Conservation (phyloP, 2,888 invertebrate species). For the Netelia fuscicornis region DNA sequence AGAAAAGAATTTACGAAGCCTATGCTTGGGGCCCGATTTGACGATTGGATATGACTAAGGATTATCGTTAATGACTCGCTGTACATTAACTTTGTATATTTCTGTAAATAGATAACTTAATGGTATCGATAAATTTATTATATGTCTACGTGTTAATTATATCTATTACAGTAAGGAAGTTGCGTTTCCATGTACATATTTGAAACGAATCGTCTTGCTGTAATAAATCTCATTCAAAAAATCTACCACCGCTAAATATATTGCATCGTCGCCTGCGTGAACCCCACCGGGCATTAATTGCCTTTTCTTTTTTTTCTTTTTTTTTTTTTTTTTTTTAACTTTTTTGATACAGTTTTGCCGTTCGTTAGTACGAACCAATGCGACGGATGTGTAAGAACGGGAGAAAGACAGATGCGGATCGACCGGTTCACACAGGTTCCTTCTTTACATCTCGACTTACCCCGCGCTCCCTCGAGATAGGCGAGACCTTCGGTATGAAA, state of each 20-base stretch:
- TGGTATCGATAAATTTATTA: constrained; percentile 73
- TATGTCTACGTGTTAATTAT: constrained; percentile 74
- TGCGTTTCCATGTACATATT: constrained; percentile 74
- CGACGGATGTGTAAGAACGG: too few relatives aligned
- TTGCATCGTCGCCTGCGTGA: constrained; percentile 49
- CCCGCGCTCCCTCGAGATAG: background rate
- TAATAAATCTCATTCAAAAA: constrained; percentile 72
- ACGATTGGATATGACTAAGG: constrained; percentile 68
- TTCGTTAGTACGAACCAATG: too few relatives aligned
- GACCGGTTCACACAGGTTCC: too few relatives aligned
- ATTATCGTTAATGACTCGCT: constrained; percentile 73
- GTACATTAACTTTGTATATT: constrained; percentile 76
- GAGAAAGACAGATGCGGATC: too few relatives aligned
- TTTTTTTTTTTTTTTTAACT: background rate
- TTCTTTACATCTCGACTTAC: background rate
- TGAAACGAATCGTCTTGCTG: constrained; percentile 73
- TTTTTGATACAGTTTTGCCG: too few relatives aligned
- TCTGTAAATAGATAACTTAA: constrained; percentile 75
- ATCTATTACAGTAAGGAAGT: constrained; percentile 71
- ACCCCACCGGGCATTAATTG: constrained; percentile 55
- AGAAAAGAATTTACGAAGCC: constrained; percentile 52
- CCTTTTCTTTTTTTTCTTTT: background rate
- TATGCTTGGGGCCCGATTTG: constrained; percentile 64
- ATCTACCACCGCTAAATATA: constrained; percentile 34
- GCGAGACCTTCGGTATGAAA: constrained; percentile 2